These are phyloP conservation scores for Botrylloides violaceus DNA, from an alignment of 23 tunicate species.

Conservation along the genomic window DNA sequence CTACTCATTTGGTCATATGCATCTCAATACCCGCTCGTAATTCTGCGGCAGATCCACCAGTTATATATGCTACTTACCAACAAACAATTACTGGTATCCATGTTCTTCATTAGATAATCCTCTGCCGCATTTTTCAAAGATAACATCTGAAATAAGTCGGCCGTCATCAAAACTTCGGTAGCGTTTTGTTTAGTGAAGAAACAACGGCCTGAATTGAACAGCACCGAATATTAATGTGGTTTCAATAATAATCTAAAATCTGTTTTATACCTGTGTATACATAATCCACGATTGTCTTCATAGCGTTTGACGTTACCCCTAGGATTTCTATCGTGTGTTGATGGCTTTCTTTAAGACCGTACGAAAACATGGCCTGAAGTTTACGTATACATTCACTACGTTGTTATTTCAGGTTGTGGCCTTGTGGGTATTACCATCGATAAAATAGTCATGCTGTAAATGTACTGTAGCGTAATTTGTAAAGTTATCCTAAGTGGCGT, in stretches of 20 bases:
- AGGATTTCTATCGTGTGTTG: constrained; percentile 41
- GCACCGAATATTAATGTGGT: neutral
- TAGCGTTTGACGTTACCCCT: constrained; percentile 39
- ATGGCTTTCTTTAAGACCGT: constrained; percentile 58
- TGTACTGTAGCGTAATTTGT: no score
- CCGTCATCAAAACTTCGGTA: constrained; percentile 36
- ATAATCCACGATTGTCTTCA: constrained; percentile 52
- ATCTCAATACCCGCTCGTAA: no score
- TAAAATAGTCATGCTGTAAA: no score
- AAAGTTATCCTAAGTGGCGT: no score
- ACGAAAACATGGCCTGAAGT: constrained; percentile 75
- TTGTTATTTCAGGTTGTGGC: no score
- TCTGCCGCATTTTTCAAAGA: constrained; percentile 58
- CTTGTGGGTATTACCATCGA: no score
- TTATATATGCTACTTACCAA: no score
- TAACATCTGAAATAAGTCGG: constrained; percentile 63
- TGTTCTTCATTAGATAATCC: constrained; percentile 30
- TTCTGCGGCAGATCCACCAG: no score
- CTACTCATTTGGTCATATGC: no score
- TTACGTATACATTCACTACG: no score
- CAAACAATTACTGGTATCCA: constrained; percentile 48
- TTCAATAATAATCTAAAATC: neutral
- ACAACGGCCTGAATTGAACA: constrained; percentile 47
- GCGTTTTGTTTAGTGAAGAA: constrained; percentile 36
- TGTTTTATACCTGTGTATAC: constrained; percentile 55